Conservation (phyloP, 2,113 vertebrate species). For the Lynx canadensis region DNA sequence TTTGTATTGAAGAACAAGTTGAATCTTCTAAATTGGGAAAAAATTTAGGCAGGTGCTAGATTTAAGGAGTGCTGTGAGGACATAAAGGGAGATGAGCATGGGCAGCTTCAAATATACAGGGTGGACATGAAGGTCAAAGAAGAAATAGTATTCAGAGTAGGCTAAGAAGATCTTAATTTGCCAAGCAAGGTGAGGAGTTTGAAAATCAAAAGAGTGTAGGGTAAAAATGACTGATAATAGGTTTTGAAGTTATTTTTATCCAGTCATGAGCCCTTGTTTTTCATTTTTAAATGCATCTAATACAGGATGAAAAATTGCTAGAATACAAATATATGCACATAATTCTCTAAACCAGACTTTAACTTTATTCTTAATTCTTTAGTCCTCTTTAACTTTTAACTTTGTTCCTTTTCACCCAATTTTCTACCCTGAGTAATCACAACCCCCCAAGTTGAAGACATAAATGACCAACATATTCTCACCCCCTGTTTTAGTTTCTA, state of each 20-base stretch:
- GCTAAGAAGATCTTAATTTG: slow-evolving; percentile 28
- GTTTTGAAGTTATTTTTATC: slow-evolving; percentile 43
- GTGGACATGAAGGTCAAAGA: neutral
- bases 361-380: neutral
- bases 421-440: neutral
- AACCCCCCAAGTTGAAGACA: neutral
- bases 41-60: neutral
- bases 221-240: slow-evolving; percentile 19
- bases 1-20: neutral
- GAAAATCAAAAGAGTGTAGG: neutral
- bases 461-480: slow-evolving; percentile 12
- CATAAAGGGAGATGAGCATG: neutral
- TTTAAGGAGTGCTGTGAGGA: neutral
- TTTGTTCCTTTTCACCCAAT: slow-evolving; percentile 50
- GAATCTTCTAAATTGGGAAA: neutral
- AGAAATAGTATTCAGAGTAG: neutral
- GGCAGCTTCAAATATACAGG: neutral
- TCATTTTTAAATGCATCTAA: slow-evolving; percentile 28
- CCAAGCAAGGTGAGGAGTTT: slow-evolving; percentile 46
- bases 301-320: neutral
- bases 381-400: slow-evolving; percentile 24
- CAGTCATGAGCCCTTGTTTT: neutral
- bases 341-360: neutral
- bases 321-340: neutral
- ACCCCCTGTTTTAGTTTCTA: neutral